These are phyloP conservation scores for Hemithea aestivaria DNA, from an alignment of 2,888 invertebrate species.

Conservation along the genomic window DNA sequence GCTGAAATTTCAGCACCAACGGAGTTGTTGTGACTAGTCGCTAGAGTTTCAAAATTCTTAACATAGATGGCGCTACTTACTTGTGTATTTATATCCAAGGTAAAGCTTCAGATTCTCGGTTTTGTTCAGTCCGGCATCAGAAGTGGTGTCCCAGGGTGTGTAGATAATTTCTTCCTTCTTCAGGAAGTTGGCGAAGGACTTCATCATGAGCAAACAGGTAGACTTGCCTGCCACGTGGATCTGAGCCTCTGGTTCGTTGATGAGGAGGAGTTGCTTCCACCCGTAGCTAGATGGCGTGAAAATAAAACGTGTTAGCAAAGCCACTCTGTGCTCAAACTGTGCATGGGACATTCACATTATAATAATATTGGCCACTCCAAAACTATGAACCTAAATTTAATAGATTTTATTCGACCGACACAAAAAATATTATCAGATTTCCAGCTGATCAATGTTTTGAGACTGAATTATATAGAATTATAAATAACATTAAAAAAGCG, in stretches of 20 bases:
- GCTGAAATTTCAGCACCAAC: too few relatives aligned
- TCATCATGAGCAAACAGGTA: constrained; percentile 87
- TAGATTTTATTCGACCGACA: too few relatives aligned
- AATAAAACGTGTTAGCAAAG: constrained; percentile 60
- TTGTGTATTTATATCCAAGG: constrained; percentile 84
- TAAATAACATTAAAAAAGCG: too few relatives aligned
- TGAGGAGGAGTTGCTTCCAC: constrained; percentile 84
- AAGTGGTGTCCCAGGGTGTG: constrained; percentile 81
- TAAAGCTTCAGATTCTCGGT: constrained; percentile 82
- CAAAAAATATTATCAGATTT: too few relatives aligned
- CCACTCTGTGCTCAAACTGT: constrained; percentile 52
- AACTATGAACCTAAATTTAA: too few relatives aligned
- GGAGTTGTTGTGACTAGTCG: constrained; percentile 22
- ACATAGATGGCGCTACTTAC: constrained; percentile 83
- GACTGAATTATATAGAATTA: too few relatives aligned
- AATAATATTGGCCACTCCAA: too few relatives aligned
- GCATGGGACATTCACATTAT: constrained; percentile 24
- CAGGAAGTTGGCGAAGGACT: constrained; percentile 81
- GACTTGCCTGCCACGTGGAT: constrained; percentile 82
- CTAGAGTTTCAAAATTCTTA: not conserved
- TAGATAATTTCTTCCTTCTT: constrained; percentile 68
- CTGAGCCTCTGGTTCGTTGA: constrained; percentile 86
- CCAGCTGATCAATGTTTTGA: too few relatives aligned
- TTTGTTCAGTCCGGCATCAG: constrained; percentile 73
- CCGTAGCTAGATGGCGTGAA: constrained; percentile 79